Percentiles rank a stretch among this genome's conserved stretches.
These are phyloP conservation scores for Aegithalos caudatus DNA, from an alignment of 2,113 vertebrate species.

Conservation along the genomic window DNA sequence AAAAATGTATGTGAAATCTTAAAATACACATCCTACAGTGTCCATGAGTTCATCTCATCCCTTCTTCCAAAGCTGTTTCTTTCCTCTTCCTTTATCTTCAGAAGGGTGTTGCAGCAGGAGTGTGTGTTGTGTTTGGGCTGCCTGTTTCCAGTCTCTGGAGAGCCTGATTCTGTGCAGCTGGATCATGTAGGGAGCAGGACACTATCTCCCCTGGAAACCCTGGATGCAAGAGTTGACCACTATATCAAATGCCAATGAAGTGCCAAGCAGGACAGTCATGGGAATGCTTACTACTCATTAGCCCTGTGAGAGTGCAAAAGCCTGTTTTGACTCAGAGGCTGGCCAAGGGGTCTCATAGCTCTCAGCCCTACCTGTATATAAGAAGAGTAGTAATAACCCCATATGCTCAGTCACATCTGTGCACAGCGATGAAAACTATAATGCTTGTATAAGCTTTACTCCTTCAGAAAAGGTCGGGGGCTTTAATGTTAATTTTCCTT, in stretches of 20 bases:
- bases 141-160: neutral
- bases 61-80: neutral
- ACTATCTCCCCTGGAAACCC: neutral
- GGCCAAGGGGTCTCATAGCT: neutral
- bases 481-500: neutral
- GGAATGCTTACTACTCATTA: neutral
- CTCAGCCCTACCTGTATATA: neutral
- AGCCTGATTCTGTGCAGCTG: neutral
- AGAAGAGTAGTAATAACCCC: neutral
- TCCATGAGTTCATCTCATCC: neutral
- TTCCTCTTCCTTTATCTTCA: neutral
- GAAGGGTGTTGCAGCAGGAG: fast-evolving
- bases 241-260: neutral
- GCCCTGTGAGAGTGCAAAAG: neutral
- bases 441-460: neutral
- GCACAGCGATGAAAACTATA: neutral
- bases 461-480: neutral
- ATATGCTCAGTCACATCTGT: neutral
- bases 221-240: neutral
- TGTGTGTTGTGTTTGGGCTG: fast-evolving
- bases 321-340: neutral
- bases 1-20: neutral
- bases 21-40: neutral
- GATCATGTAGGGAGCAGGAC: neutral
- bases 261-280: fast-evolving